Conservation (phyloP, 2,797 vertebrate genomes). For the Xyrichtys novacula region DNA sequence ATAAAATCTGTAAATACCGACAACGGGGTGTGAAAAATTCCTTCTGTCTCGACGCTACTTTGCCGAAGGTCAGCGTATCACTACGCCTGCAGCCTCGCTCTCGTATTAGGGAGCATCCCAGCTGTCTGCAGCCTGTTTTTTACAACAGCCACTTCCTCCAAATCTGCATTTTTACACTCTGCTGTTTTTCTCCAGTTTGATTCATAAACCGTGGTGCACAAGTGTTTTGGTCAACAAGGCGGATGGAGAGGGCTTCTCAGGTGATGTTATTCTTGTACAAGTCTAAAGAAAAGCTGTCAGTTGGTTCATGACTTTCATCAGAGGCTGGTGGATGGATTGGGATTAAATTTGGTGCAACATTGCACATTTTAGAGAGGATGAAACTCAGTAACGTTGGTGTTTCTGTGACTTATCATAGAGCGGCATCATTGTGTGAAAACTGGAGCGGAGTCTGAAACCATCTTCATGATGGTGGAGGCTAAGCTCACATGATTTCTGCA, state of each 20-base stretch:
- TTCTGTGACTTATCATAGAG: not conserved
- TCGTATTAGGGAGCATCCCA: conserved; percentile 13
- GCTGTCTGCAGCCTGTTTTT: conserved; percentile 28
- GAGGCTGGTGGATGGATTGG: not conserved
- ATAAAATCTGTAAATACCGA: conserved; percentile 4
- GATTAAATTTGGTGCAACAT: not conserved
- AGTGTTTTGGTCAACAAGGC: not conserved
- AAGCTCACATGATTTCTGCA: too few relatives aligned
- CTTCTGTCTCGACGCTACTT: not conserved
- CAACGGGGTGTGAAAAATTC: not conserved
- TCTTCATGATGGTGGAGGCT: not conserved
- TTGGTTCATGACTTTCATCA: not conserved
- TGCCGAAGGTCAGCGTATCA: not conserved
- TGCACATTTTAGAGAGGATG: not conserved
- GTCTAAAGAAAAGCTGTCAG: too few relatives aligned
- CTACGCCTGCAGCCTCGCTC: not conserved
- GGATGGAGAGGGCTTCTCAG: not conserved
- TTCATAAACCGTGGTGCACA: conserved; percentile 3
- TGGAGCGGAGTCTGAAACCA: not conserved
- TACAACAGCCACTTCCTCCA: conserved; percentile 9
- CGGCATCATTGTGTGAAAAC: not conserved
- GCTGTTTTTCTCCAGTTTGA: conserved; percentile 24
- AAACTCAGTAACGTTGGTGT: not conserved
- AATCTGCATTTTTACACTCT: conserved; percentile 14
- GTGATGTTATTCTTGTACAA: not conserved